Evolutionary conservation across 1,140 invertebrate genomes (phyloP).

Genomic region (Apocrypta bakeri): DNA sequence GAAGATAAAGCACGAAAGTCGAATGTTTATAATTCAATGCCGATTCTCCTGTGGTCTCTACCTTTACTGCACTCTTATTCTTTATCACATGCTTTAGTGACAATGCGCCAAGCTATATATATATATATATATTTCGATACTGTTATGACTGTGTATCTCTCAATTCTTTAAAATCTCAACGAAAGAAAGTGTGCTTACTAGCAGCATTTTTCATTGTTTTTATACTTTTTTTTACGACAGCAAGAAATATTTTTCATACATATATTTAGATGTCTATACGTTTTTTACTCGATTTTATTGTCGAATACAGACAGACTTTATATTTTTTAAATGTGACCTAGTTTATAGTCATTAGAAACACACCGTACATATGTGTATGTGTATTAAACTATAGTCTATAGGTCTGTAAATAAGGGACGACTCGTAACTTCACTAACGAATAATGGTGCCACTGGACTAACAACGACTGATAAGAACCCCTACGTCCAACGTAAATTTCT

Average conservation of each 20-base stretch:
- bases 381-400: neutral
- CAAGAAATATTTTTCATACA: no score
- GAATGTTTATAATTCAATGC: no score
- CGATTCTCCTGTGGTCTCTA: neutral
- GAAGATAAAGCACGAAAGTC: no score
- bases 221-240: no score
- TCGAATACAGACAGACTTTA: neutral
- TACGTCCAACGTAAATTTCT: neutral
- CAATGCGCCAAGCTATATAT: slow-evolving; percentile 15
- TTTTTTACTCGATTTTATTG: neutral
- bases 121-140: neutral
- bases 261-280: no score
- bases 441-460: neutral
- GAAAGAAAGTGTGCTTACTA: no score
- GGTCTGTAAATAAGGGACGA: neutral
- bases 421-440: neutral
- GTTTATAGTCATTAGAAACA: neutral
- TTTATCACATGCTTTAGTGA: slow-evolving; percentile 17
- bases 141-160: neutral
- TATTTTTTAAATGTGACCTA: slow-evolving; percentile 11
- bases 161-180: neutral
- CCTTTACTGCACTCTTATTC: neutral
- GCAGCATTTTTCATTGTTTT: no score
- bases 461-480: neutral
- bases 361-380: no score